Evolutionary conservation across 2,113 vertebrate species (phyloP), one percentile per base, ranked within the genome.

Genomic region (Hippopotamus amphibius): DNA sequence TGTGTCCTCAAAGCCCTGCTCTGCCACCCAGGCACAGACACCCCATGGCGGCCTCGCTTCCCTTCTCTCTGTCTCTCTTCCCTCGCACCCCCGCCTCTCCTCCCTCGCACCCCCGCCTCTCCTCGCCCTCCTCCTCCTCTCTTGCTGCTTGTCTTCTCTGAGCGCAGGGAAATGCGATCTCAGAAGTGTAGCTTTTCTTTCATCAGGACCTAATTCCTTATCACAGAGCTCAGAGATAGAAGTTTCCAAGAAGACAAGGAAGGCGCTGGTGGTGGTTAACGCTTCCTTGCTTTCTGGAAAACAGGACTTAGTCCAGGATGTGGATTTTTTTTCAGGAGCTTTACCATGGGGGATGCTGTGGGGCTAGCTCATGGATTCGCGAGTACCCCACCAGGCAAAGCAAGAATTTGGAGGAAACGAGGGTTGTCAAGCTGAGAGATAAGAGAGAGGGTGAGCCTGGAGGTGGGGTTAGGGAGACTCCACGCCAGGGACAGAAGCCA

Each of bases 191-290:
- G 26, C 43, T 79, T 81, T 72, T 46, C 83, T 50, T 95, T 97
- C 97, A 97, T 97, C 97, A 97, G 92, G 96, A 92, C 97, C 97
- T 97, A 96, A 98, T 95, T 97, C 95, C 97, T 98, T 96, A 96
- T 97, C 95, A 91, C 59, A 71, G 46, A 82, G 84, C 41, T 1
- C 97, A 6, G 5, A 95, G 94, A 72, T 37, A 84, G 79, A 71
- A 69, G 95, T 94, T 98, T 95, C 92, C 95, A 84, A 88, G 88
- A 94, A 96, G 95, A 96, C 28, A 72, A 89, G 96, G 97, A 95
- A 96, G 96, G 72, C 68, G 19, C 98, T 71, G 90, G 87, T 63
- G 55, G 96, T 93, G 97, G 97, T 98, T 94, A 98, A 93, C 71
- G 83, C 95, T 96, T 97, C 86, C 92, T 81, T 97, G 95, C 97